Base-by-base conservation (phyloP, 35 echinoderm and acorn worm species). In the Acanthaster planci region DNA sequence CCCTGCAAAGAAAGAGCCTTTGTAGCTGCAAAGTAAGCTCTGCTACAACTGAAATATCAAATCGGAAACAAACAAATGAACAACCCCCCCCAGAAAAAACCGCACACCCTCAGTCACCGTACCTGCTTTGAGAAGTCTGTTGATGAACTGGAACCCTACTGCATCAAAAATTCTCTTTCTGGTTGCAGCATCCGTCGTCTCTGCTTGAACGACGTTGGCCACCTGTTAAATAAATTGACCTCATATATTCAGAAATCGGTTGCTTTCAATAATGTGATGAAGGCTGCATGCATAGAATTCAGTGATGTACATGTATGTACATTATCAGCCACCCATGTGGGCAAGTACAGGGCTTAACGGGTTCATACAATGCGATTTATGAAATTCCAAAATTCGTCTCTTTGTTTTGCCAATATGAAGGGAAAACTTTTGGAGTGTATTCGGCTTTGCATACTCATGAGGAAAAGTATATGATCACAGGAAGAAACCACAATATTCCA, bases 121-220 rank as follows among this genome's bases (percentile, higher is more conserved):
- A 90, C 95, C 78, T 88, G 95, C 90, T 52, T 90, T 90, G 4
- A 97, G 36, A 32, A 97, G 88, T 39, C 95, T 82, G 59, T 92
- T 93, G 12, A 97, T 64, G 38, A 97, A 97, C 26, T 60, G 83
- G 77, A 97, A 97, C 21, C 95, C 95, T 53, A 97, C 95, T 30
- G 87, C 90, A 85, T 97, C 80, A 78, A 97, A 97, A 26, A 97
- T 93, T 78, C 60, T 86, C 17, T 79, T 84, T 40, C 95, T 77
- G 16, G 37, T 59, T 37, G 82, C 91, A 47, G 55, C 60, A 40
- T 87, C 81, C 52, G 88, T 90, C 9, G 79, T 50, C 50, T 97
- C 91, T 59, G 95, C 95, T 36, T 93, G 83, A 0, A 90, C 85
- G 6, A 97, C 51, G 27, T 97, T 97, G 36, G 95, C 93, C 21